Conservation (phyloP, 2,888 invertebrate genomes). For the Apocheima hispidaria region DNA sequence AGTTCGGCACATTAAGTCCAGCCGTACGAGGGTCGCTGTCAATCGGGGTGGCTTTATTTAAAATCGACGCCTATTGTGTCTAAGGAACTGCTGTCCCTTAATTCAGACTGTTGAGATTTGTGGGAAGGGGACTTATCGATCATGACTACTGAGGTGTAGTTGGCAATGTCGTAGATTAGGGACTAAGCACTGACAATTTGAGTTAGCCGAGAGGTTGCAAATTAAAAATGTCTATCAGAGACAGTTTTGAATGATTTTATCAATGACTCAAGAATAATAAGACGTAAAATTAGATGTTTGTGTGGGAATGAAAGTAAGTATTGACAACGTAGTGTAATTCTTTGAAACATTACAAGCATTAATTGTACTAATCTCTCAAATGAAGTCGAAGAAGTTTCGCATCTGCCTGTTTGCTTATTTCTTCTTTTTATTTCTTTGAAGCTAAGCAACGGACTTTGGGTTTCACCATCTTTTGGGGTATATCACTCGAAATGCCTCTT, state of each 20-base stretch:
- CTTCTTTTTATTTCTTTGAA: too few species aligned
- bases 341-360: too few species aligned
- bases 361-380: too few species aligned
- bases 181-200: background rate
- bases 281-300: too few species aligned
- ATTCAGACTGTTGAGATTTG: slow-evolving; percentile 31
- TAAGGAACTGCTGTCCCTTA: slow-evolving; percentile 57
- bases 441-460: too few species aligned
- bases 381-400: too few species aligned
- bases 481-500: too few species aligned
- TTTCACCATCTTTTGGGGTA: too few species aligned
- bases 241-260: background rate
- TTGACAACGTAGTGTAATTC: too few species aligned
- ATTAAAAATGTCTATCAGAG: background rate
- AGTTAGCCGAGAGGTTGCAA: background rate
- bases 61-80: slow-evolving; percentile 77
- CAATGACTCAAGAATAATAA: too few species aligned
- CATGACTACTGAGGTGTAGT: slow-evolving; percentile 13
- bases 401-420: too few species aligned
- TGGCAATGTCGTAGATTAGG: background rate
- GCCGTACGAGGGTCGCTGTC: slow-evolving; percentile 69
- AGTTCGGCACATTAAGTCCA: slow-evolving; percentile 84
- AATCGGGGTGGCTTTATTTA: slow-evolving; percentile 77
- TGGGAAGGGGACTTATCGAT: slow-evolving; percentile 24
- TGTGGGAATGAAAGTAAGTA: too few species aligned